Conservation (phyloP, 2,113 vertebrate genomes). For the Austrofundulus limnaeus region DNA sequence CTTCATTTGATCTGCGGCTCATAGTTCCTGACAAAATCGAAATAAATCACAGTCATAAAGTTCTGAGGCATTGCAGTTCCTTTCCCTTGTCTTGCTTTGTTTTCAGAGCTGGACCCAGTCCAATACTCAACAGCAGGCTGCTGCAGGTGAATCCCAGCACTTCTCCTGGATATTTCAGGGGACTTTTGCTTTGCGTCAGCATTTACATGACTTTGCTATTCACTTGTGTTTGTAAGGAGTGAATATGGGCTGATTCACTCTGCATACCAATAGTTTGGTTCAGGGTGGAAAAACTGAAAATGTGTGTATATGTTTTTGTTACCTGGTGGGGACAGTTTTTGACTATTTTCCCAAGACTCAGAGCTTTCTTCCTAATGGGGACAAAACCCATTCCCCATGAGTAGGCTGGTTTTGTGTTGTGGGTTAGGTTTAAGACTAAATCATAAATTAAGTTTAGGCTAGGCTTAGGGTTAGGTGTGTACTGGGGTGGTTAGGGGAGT, state of each 20-base stretch:
- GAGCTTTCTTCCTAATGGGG: too few relatives aligned
- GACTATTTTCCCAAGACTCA: too few relatives aligned
- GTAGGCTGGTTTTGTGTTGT: too few relatives aligned
- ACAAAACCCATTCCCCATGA: too few relatives aligned
- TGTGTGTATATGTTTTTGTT: too few relatives aligned
- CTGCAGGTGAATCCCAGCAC: constrained; percentile 52
- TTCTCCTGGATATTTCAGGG: constrained; percentile 21
- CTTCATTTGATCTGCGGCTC: not conserved
- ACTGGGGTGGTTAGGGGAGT: too few relatives aligned
- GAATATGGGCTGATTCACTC: constrained; percentile 4
- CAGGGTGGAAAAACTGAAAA: not conserved
- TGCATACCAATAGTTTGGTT: constrained; percentile 7
- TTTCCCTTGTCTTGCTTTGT: constrained; percentile 8
- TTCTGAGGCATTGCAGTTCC: not conserved
- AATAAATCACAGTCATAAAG: not conserved
- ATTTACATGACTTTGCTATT: constrained; percentile 2
- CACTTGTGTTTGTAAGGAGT: constrained; percentile 7
- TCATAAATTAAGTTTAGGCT: too few relatives aligned
- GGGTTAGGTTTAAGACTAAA: too few relatives aligned
- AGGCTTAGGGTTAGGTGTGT: too few relatives aligned
- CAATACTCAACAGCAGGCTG: constrained; percentile 15
- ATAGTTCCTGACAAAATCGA: not conserved
- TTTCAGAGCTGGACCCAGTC: constrained; percentile 14
- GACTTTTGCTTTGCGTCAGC: constrained; percentile 36
- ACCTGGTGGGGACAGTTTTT: too few relatives aligned